Conservation (phyloP, 2,888 invertebrate species). For the Maniola hyperantus region DNA sequence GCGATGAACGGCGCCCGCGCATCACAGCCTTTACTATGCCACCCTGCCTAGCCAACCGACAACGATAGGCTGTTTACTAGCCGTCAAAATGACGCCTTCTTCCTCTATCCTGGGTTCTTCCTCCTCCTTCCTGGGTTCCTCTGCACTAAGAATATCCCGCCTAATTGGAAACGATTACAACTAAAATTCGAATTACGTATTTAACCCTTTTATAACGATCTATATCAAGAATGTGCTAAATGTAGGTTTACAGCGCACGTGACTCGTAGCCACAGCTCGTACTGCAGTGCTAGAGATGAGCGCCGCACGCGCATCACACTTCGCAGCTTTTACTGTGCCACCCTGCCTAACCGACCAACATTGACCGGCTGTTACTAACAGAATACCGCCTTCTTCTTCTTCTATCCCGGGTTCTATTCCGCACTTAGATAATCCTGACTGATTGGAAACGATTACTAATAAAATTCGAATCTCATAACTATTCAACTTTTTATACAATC, state of each 20-base stretch:
- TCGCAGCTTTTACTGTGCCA: slow-evolving; percentile 61
- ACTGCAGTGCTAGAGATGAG: slow-evolving; percentile 56
- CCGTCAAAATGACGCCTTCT: slow-evolving; percentile 1
- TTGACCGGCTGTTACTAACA: not conserved
- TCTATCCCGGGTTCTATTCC: no score
- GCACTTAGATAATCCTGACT: not conserved
- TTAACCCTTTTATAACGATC: no score
- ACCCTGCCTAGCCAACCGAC: slow-evolving; percentile 48
- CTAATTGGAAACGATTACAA: not conserved
- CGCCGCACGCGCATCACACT: slow-evolving; percentile 76
- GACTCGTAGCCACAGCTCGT: slow-evolving; percentile 45
- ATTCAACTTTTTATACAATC: not conserved
- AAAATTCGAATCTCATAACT: not conserved
- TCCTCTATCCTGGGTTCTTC: no score
- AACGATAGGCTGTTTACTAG: slow-evolving; percentile 1
- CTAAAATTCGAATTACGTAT: no score
- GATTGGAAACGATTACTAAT: not conserved
- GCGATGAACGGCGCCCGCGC: slow-evolving; percentile 71
- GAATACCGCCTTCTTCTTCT: not conserved
- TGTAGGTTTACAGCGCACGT: no score
- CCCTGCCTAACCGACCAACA: slow-evolving; percentile 47
- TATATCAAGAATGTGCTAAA: no score
- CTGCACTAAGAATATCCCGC: no score
- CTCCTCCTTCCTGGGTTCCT: no score
- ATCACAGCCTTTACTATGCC: slow-evolving; percentile 63